phyloP scores from a whole-genome alignment of 92 coral and sea anemone species.

The Palythoa caribaeorum region DNA sequence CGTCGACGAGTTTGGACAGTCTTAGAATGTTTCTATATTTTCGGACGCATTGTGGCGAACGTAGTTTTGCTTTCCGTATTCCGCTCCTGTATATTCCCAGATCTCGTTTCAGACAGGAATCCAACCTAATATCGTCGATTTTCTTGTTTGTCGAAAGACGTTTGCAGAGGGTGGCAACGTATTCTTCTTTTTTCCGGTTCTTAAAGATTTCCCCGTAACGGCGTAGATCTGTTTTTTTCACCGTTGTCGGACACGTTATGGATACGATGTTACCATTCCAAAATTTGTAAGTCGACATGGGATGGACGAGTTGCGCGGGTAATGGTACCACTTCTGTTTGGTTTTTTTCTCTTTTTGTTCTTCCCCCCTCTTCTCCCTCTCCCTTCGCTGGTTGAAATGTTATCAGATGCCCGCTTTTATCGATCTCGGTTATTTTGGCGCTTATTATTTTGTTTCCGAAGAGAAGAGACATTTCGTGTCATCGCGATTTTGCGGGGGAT shows the following conservation, averaged over 20 bases:
- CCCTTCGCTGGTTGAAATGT: background rate
- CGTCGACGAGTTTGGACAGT: background rate
- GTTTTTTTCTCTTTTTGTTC: background rate
- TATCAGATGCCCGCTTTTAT: background rate
- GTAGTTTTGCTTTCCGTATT: background rate
- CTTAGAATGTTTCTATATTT: too few relatives aligned
- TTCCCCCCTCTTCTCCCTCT: background rate
- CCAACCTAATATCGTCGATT: background rate
- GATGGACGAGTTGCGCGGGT: background rate
- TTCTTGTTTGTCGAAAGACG: background rate
- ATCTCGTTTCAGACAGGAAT: constrained; percentile 10
- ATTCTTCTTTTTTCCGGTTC: background rate
- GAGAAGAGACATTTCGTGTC: background rate
- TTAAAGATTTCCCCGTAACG: background rate
- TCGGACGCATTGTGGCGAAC: background rate
- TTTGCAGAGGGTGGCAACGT: background rate
- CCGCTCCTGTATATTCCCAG: background rate
- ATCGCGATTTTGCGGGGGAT: too few relatives aligned
- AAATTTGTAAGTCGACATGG: background rate
- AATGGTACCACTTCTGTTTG: background rate
- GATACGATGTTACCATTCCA: constrained; percentile 4
- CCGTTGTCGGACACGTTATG: background rate
- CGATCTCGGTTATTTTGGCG: background rate
- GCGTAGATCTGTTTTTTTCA: background rate
- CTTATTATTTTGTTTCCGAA: background rate